Base-by-base conservation (phyloP, 2,888 invertebrate genomes). In the Himalopsyche tibetana region DNA sequence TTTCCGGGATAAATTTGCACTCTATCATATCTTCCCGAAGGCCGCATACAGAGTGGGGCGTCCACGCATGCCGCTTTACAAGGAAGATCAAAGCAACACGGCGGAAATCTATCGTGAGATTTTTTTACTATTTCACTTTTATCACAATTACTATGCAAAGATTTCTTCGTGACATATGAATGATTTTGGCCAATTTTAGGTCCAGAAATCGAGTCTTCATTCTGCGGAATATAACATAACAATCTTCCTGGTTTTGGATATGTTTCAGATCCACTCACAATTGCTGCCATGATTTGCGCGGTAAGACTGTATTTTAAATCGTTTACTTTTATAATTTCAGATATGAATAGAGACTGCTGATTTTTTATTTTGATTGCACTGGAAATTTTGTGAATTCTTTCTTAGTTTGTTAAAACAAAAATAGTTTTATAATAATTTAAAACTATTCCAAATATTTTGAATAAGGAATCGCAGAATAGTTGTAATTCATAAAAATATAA, bases 51-150 rank as follows among this genome's bases (percentile, higher is more conserved):
- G 0, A 92, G 92, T 9, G 92, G 92, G 89, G 93, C 92, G 90
- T 92, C 92, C 90, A 92, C 93, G 89, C 93, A 93, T 88, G 93
- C 90, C 5, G 93, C 93, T 88, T 92, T 93, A 89, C 93, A 93
- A 0, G 93, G 93, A 84, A 89, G 92, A 86, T 93, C 93, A 90
- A 93, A 93, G 88, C 92, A 92, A 89, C 93, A 93, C 0, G 69
- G 80, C 4, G 83, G 55, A 63, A 28, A 9, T 19, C 8, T 28
- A 56, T n/a, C 8, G 56, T 6, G n/a, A 56, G 17, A 56, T 56
- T n/a, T n/a, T 4, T 19, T 15, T 28, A 28, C n/a, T 28, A 63
- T 63, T 19, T 63, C 28, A 19, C 15, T 19, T 19, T n/a, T 19
- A 63, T 19, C 8, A 15, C 63, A n/a, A 9, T 2, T 63, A 11